phyloP scores from a whole-genome alignment of 2,797 vertebrate genomes.

The Prionace glauca region DNA sequence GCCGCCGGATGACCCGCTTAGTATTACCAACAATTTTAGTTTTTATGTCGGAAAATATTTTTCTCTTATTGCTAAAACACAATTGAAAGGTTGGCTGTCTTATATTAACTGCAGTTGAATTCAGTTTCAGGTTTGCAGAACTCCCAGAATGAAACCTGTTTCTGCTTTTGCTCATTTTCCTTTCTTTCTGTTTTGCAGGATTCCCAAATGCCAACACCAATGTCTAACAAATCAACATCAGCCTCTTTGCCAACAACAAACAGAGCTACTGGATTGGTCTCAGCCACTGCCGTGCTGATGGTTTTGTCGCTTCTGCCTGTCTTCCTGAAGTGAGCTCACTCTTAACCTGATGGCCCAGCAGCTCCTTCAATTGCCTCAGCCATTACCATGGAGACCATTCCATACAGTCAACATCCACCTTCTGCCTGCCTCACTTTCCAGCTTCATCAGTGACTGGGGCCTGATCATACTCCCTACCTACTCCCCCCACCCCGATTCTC shows the following conservation, averaged over 20 bases:
- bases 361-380: not conserved
- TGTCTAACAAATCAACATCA: rapidly evolving
- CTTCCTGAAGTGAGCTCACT: not conserved
- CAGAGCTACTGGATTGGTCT: not conserved
- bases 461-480: no score
- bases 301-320: not conserved
- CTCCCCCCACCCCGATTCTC: no score
- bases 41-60: not conserved
- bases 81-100: not conserved
- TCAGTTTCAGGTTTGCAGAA: not conserved
- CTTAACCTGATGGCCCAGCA: not conserved
- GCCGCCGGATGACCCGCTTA: no score
- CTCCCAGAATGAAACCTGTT: not conserved
- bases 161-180: not conserved
- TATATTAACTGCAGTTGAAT: not conserved
- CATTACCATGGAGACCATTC: not conserved
- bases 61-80: not conserved
- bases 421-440: not conserved
- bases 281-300: not conserved
- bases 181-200: not conserved
- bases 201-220: no score
- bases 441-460: not conserved
- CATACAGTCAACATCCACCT: not conserved
- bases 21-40: no score
- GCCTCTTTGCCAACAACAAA: rapidly evolving